Evolutionary conservation across 2,797 vertebrate genomes (phyloP), one percentile per base, ranked within the genome.

Genomic region (Salarias fasciatus): DNA sequence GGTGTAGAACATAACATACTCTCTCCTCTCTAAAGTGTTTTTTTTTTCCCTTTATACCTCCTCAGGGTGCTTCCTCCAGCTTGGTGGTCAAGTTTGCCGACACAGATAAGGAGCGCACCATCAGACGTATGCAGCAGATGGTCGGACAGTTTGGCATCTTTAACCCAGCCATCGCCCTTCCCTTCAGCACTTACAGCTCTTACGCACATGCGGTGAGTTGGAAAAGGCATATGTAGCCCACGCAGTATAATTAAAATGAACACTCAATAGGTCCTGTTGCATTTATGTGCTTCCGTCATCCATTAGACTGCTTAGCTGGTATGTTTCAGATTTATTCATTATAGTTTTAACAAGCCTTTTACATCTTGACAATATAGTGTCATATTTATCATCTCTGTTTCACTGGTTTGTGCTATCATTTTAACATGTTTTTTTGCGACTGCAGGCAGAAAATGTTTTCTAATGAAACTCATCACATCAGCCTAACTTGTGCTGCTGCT

Each of bases 71-170:
- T 37, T 99, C 97, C 75, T 99, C 97, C 88, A 99, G 97, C 93
- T 93, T 99, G 92, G 97, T 99, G 93, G 97, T 99, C 87, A 99
- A 99, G 92, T 99, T 99, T 66, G 97, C 97, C 3, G 97, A 99
- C 94, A 99, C 97, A n/a, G 97, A 99, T 92, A 99, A 98, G 90
- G 97, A 99, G 88, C 94, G 97, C 86, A 99, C 97, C 49, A 94
- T 99, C 67, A 93, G 97, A 56, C 95, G 97, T 68, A 98, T 99
- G 97, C 97, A 99, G 89, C 97, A 99, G 94, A 99, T 99, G 96
- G 97, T 99, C 76, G 97, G 97, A 69, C 97, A 99, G 92, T 96
- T 98, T 86, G 97, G 97, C 78, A 97, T 99, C 91, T 95, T 99
- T 90, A 97, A 97, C 72, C 97, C 97, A 0, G 96, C 97, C 79